phyloP scores from a whole-genome alignment of 2,888 invertebrate species.

The Drosophila differens region DNA sequence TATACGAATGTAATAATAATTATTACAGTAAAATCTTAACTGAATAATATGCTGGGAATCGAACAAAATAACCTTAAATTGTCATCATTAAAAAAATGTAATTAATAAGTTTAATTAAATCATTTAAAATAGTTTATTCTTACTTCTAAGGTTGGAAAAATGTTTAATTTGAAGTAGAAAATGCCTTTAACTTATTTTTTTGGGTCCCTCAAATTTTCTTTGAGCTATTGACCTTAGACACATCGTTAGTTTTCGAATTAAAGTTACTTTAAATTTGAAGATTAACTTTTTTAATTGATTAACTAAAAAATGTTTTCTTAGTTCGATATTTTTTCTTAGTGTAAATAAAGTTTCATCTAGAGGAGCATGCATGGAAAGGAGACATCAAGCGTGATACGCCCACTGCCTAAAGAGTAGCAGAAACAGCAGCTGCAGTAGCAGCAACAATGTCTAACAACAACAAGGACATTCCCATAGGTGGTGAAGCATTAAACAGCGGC shows the following conservation, averaged over 20 bases:
- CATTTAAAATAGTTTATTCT: neutral
- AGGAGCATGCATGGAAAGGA: conserved; percentile 8
- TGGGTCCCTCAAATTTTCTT: neutral
- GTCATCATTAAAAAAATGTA: neutral
- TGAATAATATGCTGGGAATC: neutral
- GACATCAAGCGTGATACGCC: conserved; percentile 14
- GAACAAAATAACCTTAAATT: neutral
- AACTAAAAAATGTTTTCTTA: neutral
- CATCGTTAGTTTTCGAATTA: neutral
- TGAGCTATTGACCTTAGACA: neutral
- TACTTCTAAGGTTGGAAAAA: neutral
- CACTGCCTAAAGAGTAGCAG: neutral
- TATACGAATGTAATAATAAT: neutral
- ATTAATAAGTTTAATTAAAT: neutral
- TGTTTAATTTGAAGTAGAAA: neutral
- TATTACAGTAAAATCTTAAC: neutral
- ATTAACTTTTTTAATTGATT: neutral
- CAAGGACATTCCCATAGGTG: conserved; percentile 17
- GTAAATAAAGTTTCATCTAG: neutral
- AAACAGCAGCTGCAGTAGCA: conserved; percentile 11
- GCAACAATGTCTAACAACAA: conserved; percentile 43
- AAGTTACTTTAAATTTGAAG: neutral
- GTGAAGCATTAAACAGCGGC: conserved; percentile 50
- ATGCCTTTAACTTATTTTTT: neutral
- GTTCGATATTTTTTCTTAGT: neutral